These are phyloP conservation scores for Dendrocopos noguchii DNA, from an alignment of 2,113 vertebrate genomes.

Conservation along the genomic window DNA sequence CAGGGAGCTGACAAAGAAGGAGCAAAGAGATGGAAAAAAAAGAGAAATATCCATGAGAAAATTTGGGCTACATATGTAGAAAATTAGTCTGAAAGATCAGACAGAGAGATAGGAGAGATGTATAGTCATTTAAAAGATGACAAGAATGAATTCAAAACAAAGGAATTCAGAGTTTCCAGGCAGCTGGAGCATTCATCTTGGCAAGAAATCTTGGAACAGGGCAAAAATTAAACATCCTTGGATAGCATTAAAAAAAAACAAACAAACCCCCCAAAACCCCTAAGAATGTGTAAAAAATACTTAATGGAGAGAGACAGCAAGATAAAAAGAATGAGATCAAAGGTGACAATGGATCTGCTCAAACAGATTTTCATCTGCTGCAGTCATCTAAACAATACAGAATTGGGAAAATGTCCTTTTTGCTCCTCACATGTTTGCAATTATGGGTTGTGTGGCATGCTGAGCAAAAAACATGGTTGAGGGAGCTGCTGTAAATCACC, in stretches of 20 bases:
- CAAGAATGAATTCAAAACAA: slow-evolving; percentile 49
- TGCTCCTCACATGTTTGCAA: background rate
- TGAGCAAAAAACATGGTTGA: background rate
- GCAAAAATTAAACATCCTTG: slow-evolving; percentile 40
- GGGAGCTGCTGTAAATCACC: slow-evolving; percentile 1
- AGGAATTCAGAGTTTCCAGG: slow-evolving; percentile 63
- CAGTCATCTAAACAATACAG: background rate
- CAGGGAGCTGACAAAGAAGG: background rate
- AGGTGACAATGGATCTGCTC: background rate
- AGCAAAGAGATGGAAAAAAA: background rate
- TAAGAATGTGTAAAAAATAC: background rate
- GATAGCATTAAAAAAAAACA: background rate
- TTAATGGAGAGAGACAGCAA: background rate
- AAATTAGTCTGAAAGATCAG: background rate
- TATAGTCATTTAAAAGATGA: background rate
- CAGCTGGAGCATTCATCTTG: slow-evolving; percentile 62
- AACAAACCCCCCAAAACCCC: background rate
- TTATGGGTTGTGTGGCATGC: background rate
- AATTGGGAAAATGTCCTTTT: background rate
- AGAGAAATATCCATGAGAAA: background rate
- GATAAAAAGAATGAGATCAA: background rate
- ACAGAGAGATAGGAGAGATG: slow-evolving; percentile 12
- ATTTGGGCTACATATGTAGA: background rate
- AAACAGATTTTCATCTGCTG: background rate
- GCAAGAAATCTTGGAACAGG: background rate